A percentile compares a stretch with the other conserved stretches of the same genome.
Evolutionary conservation across 2,797 vertebrate genomes (phyloP).

Genomic region (Gallirallus australis): DNA sequence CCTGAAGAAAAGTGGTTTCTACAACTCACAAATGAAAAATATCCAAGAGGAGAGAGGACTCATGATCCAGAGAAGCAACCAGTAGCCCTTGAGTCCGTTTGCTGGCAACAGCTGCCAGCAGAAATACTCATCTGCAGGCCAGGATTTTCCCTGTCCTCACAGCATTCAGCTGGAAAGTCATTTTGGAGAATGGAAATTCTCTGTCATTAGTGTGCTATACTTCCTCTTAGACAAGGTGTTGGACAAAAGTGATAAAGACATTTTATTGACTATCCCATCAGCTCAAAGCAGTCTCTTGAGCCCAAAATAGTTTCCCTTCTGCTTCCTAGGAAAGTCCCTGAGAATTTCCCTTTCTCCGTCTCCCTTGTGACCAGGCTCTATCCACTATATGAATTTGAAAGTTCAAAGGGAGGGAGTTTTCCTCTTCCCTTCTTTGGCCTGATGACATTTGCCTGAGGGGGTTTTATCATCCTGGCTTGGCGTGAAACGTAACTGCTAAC

Average conservation of each 20-base stretch:
- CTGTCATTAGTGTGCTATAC: not conserved
- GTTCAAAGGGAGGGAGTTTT: constrained; percentile 12
- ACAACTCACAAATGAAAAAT: not conserved
- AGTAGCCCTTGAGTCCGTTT: not conserved
- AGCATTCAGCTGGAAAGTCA: not conserved
- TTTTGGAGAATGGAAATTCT: constrained; percentile 44
- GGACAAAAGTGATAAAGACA: not conserved
- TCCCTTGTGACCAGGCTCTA: not conserved
- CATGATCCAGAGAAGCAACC: not conserved
- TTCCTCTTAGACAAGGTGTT: constrained; percentile 12
- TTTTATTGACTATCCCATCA: not conserved
- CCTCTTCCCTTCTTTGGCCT: not conserved
- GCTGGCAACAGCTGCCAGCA: not conserved
- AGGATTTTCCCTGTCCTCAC: constrained; percentile 13
- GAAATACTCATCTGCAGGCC: not conserved
- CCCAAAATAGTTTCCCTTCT: constrained; percentile 46
- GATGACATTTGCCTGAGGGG: constrained; percentile 1
- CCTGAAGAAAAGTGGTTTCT: not conserved
- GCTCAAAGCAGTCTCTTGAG: not conserved
- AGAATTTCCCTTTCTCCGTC: constrained; percentile 23
- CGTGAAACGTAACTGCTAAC: not conserved
- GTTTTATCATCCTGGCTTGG: not conserved
- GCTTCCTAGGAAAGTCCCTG: constrained; percentile 69
- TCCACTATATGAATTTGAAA: not conserved
- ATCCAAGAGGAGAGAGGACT: not conserved